Percentiles rank a stretch among this genome's conserved stretches.
phyloP scores from a whole-genome alignment of 2,888 invertebrate genomes.

The Eremobia ochroleuca region DNA sequence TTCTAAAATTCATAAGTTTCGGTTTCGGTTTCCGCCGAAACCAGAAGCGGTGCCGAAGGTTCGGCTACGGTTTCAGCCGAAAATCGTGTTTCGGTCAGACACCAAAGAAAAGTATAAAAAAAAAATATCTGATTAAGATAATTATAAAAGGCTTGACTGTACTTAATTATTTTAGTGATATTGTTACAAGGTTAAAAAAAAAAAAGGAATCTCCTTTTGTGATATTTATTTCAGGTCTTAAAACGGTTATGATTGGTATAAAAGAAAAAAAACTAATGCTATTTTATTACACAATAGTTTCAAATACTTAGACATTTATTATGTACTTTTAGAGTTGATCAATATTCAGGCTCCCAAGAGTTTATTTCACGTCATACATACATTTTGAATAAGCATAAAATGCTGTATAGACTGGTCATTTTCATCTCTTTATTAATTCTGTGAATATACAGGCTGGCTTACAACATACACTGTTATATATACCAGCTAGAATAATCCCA shows the following conservation, averaged over 20 bases:
- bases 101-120: too few species aligned
- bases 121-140: too few species aligned
- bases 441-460: slow-evolving; percentile 36
- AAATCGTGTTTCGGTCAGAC: too few species aligned
- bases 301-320: slow-evolving; percentile 79
- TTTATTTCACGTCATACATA: slow-evolving; percentile 66
- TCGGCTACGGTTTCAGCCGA: too few species aligned
- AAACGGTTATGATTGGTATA: slow-evolving; percentile 84
- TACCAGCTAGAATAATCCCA: slow-evolving; percentile 54
- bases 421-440: slow-evolving; percentile 41
- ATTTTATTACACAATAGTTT: slow-evolving; percentile 80
- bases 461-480: slow-evolving; percentile 44
- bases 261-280: slow-evolving; percentile 83
- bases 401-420: slow-evolving; percentile 64
- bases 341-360: slow-evolving; percentile 65
- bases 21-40: too few species aligned
- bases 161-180: neutral
- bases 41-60: too few species aligned
- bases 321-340: slow-evolving; percentile 79
- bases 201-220: slow-evolving; percentile 72
- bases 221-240: slow-evolving; percentile 86
- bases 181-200: slow-evolving; percentile 41
- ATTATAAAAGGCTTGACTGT: neutral
- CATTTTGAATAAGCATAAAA: slow-evolving; percentile 69
- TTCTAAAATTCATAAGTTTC: too few species aligned